Conservation (phyloP, 2,888 invertebrate genomes). For the Aradus depressus region DNA sequence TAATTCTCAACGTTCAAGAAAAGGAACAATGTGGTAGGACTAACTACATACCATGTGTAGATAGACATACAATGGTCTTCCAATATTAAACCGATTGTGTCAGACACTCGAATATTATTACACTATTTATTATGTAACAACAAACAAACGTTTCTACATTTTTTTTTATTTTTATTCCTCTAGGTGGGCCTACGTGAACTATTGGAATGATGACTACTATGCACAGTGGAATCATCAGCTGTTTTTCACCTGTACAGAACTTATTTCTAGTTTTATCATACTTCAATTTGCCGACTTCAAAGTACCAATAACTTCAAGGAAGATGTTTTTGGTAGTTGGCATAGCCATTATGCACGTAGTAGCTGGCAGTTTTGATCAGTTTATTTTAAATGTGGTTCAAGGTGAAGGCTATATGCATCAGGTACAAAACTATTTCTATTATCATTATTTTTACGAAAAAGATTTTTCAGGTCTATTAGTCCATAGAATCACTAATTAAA, state of each 20-base stretch:
- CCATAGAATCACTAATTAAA: no score
- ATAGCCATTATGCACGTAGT: conserved; percentile 51
- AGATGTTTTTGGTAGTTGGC: conserved; percentile 46
- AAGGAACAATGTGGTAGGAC: no score
- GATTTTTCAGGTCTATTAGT: no score
- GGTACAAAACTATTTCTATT: conserved; percentile 36
- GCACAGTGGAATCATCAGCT: conserved; percentile 58
- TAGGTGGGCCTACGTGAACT: conserved; percentile 55
- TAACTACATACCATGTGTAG: no score
- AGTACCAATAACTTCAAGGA: conserved; percentile 43
- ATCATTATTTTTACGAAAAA: background rate
- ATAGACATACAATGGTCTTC: no score
- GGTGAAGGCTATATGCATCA: conserved; percentile 55
- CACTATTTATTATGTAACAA: background rate
- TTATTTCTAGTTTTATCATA: conserved; percentile 48
- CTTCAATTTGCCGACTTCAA: conserved; percentile 46
- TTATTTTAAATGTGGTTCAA: conserved; percentile 49
- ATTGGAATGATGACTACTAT: conserved; percentile 60
- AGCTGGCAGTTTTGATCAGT: conserved; percentile 54
- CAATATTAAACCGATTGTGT: no score
- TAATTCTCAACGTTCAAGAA: no score
- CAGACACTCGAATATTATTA: background rate
- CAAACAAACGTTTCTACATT: no score
- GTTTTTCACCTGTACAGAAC: conserved; percentile 51
- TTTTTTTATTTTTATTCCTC: conserved; percentile 6